Evolutionary conservation across 2,113 vertebrate genomes (phyloP).

Genomic region (Laticauda colubrina): DNA sequence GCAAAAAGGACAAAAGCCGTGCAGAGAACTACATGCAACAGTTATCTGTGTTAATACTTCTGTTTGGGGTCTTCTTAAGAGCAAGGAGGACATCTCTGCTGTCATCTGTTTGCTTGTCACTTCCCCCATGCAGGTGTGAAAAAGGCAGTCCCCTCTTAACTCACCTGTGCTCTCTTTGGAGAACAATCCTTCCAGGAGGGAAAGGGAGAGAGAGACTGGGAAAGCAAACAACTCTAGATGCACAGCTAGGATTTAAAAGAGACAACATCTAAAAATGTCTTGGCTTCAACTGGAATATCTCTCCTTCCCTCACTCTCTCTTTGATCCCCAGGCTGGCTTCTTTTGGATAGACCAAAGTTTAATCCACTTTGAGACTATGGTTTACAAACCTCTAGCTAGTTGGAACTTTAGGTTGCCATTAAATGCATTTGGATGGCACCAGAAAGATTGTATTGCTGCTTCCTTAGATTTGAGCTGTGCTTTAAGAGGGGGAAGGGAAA

Average conservation of each 20-base stretch:
- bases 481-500: neutral
- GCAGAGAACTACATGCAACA: neutral
- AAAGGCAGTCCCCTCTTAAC: neutral
- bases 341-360: neutral
- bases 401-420: neutral
- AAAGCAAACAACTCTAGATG: neutral
- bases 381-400: neutral
- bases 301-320: neutral
- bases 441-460: neutral
- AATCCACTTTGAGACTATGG: neutral
- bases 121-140: slow-evolving; percentile 11
- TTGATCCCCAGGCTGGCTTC: neutral
- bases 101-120: slow-evolving; percentile 9
- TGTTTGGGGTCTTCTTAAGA: neutral
- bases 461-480: neutral
- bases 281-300: neutral
- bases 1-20: neutral
- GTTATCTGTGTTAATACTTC: neutral
- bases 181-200: neutral
- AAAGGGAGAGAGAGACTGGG: neutral
- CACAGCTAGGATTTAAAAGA: neutral
- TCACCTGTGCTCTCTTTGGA: slow-evolving; percentile 41
- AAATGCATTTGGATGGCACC: neutral
- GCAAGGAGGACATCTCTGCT: neutral
- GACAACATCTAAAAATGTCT: neutral